phyloP scores from a whole-genome alignment of 2,888 invertebrate species.

The Neoscelio sp. region DNA sequence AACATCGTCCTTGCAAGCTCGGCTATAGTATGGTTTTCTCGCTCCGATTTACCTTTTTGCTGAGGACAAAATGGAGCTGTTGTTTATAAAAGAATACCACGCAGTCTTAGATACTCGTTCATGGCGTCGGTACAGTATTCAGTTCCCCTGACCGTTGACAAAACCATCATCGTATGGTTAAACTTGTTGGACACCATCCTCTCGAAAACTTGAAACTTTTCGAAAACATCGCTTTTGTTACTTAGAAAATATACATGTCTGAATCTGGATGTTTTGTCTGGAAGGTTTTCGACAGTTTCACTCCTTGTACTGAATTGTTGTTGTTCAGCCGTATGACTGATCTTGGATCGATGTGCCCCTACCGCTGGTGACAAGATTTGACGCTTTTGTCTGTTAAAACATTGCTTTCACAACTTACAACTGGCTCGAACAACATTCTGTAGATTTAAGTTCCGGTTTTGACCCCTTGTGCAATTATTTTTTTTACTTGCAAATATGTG shows the following conservation, averaged over 20 bases:
- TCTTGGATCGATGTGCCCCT: not conserved
- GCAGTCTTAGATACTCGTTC: not conserved
- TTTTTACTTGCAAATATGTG: not conserved
- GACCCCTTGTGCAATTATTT: not conserved
- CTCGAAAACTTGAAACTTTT: conserved; percentile 26
- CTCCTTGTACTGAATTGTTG: not conserved
- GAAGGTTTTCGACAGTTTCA: not conserved
- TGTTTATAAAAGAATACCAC: not conserved
- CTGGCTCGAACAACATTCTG: not conserved
- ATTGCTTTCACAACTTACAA: not conserved
- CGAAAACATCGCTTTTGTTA: conserved; percentile 31
- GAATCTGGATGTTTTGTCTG: conserved; percentile 62
- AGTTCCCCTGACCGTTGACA: conserved; percentile 19
- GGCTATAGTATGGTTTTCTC: not conserved
- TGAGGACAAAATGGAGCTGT: not conserved
- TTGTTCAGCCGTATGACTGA: not conserved
- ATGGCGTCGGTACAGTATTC: conserved; percentile 29
- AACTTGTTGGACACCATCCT: conserved; percentile 18
- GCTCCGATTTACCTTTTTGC: not conserved
- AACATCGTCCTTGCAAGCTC: not conserved
- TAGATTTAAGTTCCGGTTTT: conserved; percentile 42
- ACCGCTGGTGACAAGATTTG: not conserved
- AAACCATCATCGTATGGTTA: conserved; percentile 6
- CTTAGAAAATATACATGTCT: conserved; percentile 62
- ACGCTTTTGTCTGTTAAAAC: not conserved